Conservation (phyloP, 2,888 invertebrate species). For the Bugulina stolonifera region DNA sequence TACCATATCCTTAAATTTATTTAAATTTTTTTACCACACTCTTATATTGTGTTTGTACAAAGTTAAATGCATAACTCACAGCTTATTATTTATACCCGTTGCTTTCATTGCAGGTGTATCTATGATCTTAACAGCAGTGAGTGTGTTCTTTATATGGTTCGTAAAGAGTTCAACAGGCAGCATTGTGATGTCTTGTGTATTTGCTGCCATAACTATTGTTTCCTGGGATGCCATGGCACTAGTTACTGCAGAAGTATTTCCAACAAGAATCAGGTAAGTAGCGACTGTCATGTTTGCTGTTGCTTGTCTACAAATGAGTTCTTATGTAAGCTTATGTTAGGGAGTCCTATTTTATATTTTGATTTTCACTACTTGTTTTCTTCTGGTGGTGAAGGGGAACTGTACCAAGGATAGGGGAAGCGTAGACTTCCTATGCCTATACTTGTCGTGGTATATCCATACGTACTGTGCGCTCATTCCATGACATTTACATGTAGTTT, state of each 20-base stretch:
- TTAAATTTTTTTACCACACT: no score
- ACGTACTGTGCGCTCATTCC: no score
- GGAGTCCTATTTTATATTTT: neutral
- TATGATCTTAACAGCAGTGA: slow-evolving; percentile 46
- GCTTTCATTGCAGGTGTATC: slow-evolving; percentile 44
- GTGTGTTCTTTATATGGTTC: slow-evolving; percentile 48
- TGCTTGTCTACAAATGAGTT: neutral
- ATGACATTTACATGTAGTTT: no score
- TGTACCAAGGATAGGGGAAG: no score
- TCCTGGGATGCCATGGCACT: slow-evolving; percentile 72
- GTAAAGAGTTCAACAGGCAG: slow-evolving; percentile 40
- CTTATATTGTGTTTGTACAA: no score
- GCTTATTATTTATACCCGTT: no score
- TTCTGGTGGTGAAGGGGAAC: neutral
- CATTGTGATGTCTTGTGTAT: slow-evolving; percentile 49
- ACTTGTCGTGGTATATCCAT: no score
- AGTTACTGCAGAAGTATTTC: slow-evolving; percentile 85
- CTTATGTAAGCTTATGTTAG: neutral
- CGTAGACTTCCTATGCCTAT: no score
- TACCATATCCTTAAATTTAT: no score
- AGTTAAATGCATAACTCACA: no score
- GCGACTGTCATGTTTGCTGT: no score
- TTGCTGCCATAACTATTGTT: slow-evolving; percentile 52
- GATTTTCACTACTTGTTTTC: neutral
- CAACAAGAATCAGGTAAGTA: slow-evolving; percentile 75